phyloP scores from a whole-genome alignment of 2,888 invertebrate genomes.

The Sisyra terminalis region DNA sequence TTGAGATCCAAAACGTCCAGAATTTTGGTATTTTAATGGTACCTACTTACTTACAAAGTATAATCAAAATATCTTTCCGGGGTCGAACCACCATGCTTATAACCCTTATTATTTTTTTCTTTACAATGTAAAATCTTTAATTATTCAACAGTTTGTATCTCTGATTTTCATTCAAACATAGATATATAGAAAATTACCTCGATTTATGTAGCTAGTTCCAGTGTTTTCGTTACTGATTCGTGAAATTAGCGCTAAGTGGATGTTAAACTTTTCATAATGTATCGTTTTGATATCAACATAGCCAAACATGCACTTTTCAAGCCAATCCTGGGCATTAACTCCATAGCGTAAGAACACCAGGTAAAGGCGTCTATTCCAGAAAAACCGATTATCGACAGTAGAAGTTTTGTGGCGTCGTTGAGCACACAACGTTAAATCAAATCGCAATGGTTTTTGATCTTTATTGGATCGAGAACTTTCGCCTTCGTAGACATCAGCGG shows the following conservation, averaged over 20 bases:
- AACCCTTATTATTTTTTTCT: too few species aligned
- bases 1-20: too few species aligned
- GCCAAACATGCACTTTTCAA: constrained; percentile 1
- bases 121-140: too few species aligned
- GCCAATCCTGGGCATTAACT: background rate
- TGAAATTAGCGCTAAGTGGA: background rate
- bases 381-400: background rate
- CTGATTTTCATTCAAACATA: background rate
- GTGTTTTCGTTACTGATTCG: background rate
- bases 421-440: background rate
- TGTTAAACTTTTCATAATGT: background rate
- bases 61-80: too few species aligned
- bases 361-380: constrained; percentile 1
- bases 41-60: too few species aligned
- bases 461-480: too few species aligned
- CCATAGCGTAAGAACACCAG: background rate
- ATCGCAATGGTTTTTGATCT: too few species aligned
- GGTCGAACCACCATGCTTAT: too few species aligned
- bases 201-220: too few species aligned
- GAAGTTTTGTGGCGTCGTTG: background rate
- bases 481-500: too few species aligned
- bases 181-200: background rate
- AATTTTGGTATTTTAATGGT: too few species aligned
- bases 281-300: background rate
- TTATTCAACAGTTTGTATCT: too few species aligned